phyloP scores from a whole-genome alignment of 2,113 vertebrate species.

The Baryphthengus martii region DNA sequence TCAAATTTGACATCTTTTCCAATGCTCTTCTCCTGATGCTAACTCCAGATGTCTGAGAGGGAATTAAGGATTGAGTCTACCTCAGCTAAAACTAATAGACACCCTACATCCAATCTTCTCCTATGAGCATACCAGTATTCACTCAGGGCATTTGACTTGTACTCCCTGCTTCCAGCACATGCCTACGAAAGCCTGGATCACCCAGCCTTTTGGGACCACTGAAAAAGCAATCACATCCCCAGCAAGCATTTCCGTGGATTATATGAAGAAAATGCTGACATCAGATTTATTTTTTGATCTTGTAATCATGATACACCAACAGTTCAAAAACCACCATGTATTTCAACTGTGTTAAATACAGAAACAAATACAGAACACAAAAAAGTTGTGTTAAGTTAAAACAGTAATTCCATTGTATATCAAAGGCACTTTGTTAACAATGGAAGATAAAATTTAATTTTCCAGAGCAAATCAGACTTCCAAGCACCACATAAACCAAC shows the following conservation, averaged over 20 bases:
- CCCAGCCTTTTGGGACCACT: background rate
- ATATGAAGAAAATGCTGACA: background rate
- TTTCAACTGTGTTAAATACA: background rate
- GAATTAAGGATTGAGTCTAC: background rate
- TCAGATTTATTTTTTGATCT: background rate
- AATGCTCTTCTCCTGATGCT: background rate
- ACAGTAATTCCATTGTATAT: background rate
- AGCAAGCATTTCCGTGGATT: background rate
- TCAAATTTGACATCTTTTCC: background rate
- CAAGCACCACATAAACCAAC: background rate
- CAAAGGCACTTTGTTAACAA: background rate
- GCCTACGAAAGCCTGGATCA: background rate
- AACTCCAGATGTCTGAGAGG: background rate
- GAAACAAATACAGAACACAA: background rate
- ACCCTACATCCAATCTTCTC: background rate
- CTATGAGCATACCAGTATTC: background rate
- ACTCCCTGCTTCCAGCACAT: background rate
- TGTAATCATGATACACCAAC: background rate
- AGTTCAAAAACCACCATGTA: background rate
- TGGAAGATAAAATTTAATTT: fast-evolving
- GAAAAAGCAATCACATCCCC: background rate
- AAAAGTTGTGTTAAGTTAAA: background rate
- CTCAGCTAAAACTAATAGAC: background rate
- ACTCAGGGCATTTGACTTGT: background rate
- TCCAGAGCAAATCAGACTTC: background rate